Conservation (phyloP, 2,797 vertebrate species). For the Parauchenoglanis ngamensis region DNA sequence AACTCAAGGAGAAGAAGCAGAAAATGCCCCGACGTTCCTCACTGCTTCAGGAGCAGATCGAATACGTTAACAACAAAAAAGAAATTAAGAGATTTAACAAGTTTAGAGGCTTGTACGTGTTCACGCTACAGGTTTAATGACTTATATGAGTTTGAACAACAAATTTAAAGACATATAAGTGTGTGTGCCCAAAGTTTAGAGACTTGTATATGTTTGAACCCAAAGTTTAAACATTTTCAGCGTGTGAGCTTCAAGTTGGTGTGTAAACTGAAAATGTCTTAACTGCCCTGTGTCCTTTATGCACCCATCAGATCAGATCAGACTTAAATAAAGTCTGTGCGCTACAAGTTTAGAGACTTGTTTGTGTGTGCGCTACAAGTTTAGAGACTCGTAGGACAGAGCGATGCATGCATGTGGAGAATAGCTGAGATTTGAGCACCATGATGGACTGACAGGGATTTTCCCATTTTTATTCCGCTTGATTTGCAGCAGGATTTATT, state of each 20-base stretch:
- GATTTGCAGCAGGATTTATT: background rate
- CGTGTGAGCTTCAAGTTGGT: background rate
- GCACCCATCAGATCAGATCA: too few relatives aligned
- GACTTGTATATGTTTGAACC: background rate
- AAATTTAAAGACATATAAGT: background rate
- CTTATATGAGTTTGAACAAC: background rate
- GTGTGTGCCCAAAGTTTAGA: background rate
- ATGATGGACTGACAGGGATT: background rate
- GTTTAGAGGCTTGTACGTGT: background rate
- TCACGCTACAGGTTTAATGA: background rate
- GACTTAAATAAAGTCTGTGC: too few relatives aligned
- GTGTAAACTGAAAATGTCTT: too few relatives aligned
- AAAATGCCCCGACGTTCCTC: background rate
- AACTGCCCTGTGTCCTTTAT: too few relatives aligned
- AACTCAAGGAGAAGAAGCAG: background rate
- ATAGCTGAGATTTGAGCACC: background rate
- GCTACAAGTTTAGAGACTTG: conserved; percentile 3
- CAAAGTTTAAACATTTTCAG: background rate
- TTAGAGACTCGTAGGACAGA: background rate
- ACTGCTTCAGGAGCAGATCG: background rate
- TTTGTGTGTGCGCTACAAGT: background rate
- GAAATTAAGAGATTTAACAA: background rate
- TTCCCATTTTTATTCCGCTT: conserved; percentile 17
- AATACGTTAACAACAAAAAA: background rate
- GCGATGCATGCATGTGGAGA: background rate